Conservation (phyloP, 1,140 invertebrate genomes). For the Anoplolepis gracilipes region DNA sequence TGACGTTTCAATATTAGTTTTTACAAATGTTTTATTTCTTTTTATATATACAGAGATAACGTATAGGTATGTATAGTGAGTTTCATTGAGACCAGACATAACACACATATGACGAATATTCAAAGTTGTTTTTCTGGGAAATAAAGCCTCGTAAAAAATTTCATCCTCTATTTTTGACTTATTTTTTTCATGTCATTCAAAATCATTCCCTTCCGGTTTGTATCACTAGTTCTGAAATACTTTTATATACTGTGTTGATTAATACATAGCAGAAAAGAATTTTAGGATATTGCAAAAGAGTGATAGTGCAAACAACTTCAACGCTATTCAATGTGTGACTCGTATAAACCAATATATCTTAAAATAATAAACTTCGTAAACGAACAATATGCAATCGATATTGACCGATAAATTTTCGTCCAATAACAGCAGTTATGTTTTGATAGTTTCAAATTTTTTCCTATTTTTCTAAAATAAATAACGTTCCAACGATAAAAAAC, state of each 20-base stretch:
- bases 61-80: too few relatives aligned
- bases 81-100: too few relatives aligned
- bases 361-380: slow-evolving; percentile 56
- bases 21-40: neutral
- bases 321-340: slow-evolving; percentile 8
- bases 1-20: neutral
- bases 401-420: slow-evolving; percentile 37
- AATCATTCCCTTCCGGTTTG: too few relatives aligned
- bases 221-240: too few relatives aligned
- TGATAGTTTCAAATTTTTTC: slow-evolving; percentile 31
- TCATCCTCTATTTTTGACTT: too few relatives aligned
- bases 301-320: neutral
- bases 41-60: neutral
- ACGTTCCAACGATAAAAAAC: slow-evolving; percentile 16
- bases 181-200: too few relatives aligned
- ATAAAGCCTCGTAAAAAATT: too few relatives aligned
- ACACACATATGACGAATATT: too few relatives aligned
- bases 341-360: slow-evolving; percentile 35
- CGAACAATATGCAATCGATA: neutral
- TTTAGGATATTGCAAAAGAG: neutral
- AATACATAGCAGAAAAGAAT: neutral
- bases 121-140: too few relatives aligned
- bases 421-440: slow-evolving; percentile 43
- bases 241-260: neutral
- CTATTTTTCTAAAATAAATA: slow-evolving; percentile 45